A percentile compares a stretch with the other conserved stretches of the same genome.
phyloP scores from a whole-genome alignment of 2,888 invertebrate species.

The Eristalis pertinax region DNA sequence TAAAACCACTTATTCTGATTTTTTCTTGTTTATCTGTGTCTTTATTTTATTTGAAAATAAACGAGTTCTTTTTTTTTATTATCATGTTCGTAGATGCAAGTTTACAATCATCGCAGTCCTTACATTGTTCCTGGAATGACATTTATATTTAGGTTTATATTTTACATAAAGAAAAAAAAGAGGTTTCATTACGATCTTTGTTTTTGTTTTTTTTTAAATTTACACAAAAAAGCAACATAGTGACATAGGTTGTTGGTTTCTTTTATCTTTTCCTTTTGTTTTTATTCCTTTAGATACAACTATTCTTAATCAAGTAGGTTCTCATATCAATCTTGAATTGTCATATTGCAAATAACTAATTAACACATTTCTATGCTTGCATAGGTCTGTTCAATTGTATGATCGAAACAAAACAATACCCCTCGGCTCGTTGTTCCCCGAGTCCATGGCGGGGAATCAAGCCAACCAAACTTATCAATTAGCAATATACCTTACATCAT shows the following conservation, averaged over 20 bases:
- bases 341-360: constrained; percentile 36
- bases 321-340: constrained; percentile 32
- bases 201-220: constrained; percentile 30
- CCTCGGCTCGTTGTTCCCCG: neutral
- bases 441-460: neutral
- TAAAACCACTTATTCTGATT: constrained; percentile 11
- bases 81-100: constrained; percentile 52
- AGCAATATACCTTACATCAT: constrained; percentile 37
- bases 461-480: constrained; percentile 25
- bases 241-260: constrained; percentile 16
- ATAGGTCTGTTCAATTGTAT: constrained; percentile 2
- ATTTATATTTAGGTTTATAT: constrained; percentile 64
- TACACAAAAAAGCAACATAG: constrained; percentile 42
- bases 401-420: constrained; percentile 19
- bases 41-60: constrained; percentile 69
- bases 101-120: constrained; percentile 48
- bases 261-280: neutral
- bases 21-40: constrained; percentile 58
- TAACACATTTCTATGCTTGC: constrained; percentile 27
- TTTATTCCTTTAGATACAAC: constrained; percentile 23
- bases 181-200: neutral
- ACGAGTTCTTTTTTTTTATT: constrained; percentile 52
- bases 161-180: constrained; percentile 64
- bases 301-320: constrained; percentile 26
- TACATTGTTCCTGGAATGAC: constrained; percentile 65